phyloP scores from a whole-genome alignment of 2,113 vertebrate species.

The Cavia porcellus region DNA sequence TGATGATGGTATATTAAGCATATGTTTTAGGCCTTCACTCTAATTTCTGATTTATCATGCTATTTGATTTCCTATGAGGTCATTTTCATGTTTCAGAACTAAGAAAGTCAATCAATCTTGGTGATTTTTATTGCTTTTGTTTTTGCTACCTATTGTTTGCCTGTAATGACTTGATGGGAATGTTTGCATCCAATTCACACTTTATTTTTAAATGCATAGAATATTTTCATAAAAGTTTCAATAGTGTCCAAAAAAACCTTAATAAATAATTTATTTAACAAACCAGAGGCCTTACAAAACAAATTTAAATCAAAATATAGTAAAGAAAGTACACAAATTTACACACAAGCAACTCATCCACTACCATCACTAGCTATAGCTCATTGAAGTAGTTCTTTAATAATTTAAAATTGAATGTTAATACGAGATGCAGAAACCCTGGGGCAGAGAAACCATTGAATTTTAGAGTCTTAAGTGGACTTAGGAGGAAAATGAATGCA shows the following conservation, averaged over 20 bases:
- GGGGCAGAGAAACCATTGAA: not conserved
- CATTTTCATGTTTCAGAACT: not conserved
- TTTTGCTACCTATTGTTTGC: not conserved
- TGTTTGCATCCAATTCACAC: not conserved
- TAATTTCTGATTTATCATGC: not conserved
- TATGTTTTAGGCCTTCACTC: not conserved
- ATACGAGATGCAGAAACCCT: not conserved
- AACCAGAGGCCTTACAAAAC: not conserved
- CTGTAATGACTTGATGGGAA: not conserved
- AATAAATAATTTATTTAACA: not conserved
- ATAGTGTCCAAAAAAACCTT: not conserved
- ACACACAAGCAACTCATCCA: rapidly evolving
- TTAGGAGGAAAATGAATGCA: not conserved
- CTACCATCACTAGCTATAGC: not conserved
- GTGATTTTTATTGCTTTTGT: not conserved
- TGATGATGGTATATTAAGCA: not conserved
- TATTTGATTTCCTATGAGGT: not conserved
- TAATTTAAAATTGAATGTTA: not conserved
- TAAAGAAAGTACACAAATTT: not conserved
- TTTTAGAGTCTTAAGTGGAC: not conserved
- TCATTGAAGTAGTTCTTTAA: not conserved
- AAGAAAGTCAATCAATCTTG: not conserved
- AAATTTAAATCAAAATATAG: not conserved
- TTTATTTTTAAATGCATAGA: not conserved
- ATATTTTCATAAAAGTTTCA: not conserved